Percentiles rank a stretch among this genome's conserved stretches.
These are phyloP conservation scores for Seriola aureovittata DNA, from an alignment of 2,113 vertebrate species.

Conservation along the genomic window DNA sequence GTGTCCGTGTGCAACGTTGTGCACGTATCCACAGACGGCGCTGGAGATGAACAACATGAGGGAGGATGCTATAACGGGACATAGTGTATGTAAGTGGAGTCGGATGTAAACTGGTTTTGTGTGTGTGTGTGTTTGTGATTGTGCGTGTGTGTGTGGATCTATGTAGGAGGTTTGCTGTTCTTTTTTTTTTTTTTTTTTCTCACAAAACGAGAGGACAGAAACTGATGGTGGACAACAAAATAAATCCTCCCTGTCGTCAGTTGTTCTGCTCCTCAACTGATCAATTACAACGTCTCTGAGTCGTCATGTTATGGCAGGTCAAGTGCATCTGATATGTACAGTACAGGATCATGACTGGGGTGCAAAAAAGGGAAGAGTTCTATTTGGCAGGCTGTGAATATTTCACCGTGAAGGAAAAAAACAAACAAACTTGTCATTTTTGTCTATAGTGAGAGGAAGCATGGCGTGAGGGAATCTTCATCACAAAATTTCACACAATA, in stretches of 20 bases:
- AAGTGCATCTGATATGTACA: slow-evolving; percentile 83
- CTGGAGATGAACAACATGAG: slow-evolving; percentile 41
- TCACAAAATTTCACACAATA: slow-evolving; percentile 83
- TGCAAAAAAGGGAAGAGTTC: slow-evolving; percentile 67
- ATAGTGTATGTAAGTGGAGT: slow-evolving; percentile 33
- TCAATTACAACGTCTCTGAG: slow-evolving; percentile 44
- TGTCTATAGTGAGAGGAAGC: slow-evolving; percentile 75
- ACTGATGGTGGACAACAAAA: slow-evolving; percentile 15
- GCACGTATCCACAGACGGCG: slow-evolving; percentile 24
- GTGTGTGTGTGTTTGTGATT: neutral
- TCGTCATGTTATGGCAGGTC: slow-evolving; percentile 64
- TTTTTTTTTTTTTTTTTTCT: slow-evolving; percentile 4
- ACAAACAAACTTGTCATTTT: slow-evolving; percentile 36
- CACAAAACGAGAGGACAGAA: slow-evolving; percentile 41
- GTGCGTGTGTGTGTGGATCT: slow-evolving; percentile 45
- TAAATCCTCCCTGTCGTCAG: slow-evolving; percentile 57
- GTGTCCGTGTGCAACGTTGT: slow-evolving; percentile 6
- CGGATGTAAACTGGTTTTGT: slow-evolving; percentile 60
- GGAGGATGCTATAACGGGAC: slow-evolving; percentile 43
- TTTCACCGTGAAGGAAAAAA: slow-evolving; percentile 59
- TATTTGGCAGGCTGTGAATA: slow-evolving; percentile 83
- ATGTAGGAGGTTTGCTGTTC: slow-evolving; percentile 45
- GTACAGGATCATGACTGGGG: slow-evolving; percentile 75
- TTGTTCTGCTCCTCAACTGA: slow-evolving; percentile 54
- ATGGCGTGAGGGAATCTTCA: slow-evolving; percentile 79